Base-by-base conservation (phyloP, 2,797 vertebrate genomes). In the Cetoscarus ocellatus region DNA sequence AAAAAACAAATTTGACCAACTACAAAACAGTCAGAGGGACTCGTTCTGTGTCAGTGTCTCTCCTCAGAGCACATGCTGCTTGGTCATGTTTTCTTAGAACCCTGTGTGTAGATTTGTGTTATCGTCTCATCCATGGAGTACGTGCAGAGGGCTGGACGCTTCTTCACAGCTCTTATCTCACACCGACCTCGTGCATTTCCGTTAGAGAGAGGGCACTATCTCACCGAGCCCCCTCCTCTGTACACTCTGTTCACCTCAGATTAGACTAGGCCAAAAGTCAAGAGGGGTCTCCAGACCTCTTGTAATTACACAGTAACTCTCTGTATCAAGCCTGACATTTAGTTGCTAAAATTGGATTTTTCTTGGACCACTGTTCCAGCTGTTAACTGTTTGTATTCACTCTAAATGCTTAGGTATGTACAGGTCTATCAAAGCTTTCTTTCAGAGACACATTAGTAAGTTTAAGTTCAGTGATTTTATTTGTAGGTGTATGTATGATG, bases 141-240 rank as follows among this genome's bases (percentile, higher is more conserved):
- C 55, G 18, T 3, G 18, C 62, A 82, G 72, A 72, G 67, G 70
- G 74, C 61, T 50, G 54, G 81, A 80, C 80, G 73, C 75, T 69
- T 82, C 79, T 73, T 64, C 64, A 0, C 53, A 57, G 44, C 72
- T 73, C 90, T 94, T 94, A 94, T 95, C 94, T 91, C 54, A 15
- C 61, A 34, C 75, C 61, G 69, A 62, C 83, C 85, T 82, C 84
- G 70, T 85, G 82, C 65, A 61, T 92, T 88, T 93, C 93, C 51
- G 93, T 95, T 95, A 74, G 77, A 77, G 54, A 63, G 61, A 50
- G 58, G 74, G 65, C 53, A 3, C 77, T 94, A 94, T 95, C 94
- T 90, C 59, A 62, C 56, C 64, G 51, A 60, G 69, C 73, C 61
- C 44, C 49, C 34, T 67, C 61, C 66, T 61, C 82, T 83, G 78